Conservation (phyloP, 2,113 vertebrate genomes). For the Cottus gobio region DNA sequence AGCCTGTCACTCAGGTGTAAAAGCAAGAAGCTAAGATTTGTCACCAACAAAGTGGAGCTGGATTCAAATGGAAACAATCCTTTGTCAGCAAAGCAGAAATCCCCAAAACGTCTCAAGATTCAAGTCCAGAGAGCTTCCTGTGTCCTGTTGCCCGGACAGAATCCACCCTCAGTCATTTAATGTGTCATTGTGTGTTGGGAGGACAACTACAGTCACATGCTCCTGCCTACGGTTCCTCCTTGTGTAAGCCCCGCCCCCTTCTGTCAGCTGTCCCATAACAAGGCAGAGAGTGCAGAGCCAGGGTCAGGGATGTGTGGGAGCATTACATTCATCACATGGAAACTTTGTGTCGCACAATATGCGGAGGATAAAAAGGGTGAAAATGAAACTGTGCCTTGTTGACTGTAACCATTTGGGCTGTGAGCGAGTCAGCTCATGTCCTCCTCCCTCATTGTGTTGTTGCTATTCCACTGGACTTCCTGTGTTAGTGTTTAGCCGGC, state of each 20-base stretch:
- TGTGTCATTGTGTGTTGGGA: constrained; percentile 31
- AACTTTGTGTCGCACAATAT: background rate
- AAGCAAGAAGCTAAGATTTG: background rate
- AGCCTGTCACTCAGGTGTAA: background rate
- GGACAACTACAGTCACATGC: constrained; percentile 56
- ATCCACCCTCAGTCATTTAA: constrained; percentile 33
- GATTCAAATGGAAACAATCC: background rate
- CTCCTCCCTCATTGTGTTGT: constrained; percentile 11
- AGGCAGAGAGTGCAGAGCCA: constrained; percentile 1
- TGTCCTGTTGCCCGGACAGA: constrained; percentile 30
- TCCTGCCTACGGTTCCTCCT: constrained; percentile 65
- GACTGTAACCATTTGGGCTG: constrained; percentile 26
- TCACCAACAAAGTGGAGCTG: background rate
- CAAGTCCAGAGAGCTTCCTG: constrained; percentile 42
- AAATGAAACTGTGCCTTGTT: background rate
- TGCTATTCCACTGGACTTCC: constrained; percentile 54
- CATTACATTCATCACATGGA: background rate
- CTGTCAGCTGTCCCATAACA: constrained; percentile 47
- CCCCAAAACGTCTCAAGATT: constrained; percentile 23
- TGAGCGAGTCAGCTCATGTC: background rate
- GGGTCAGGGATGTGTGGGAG: constrained; percentile 32
- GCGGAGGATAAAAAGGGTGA: background rate
- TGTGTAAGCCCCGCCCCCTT: constrained; percentile 53
- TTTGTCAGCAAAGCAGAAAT: background rate
- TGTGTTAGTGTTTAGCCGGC: constrained; percentile 43